Evolutionary conservation across 2,113 vertebrate genomes (phyloP), one percentile per base, ranked within the genome.

Genomic region (Menidia beryllina): DNA sequence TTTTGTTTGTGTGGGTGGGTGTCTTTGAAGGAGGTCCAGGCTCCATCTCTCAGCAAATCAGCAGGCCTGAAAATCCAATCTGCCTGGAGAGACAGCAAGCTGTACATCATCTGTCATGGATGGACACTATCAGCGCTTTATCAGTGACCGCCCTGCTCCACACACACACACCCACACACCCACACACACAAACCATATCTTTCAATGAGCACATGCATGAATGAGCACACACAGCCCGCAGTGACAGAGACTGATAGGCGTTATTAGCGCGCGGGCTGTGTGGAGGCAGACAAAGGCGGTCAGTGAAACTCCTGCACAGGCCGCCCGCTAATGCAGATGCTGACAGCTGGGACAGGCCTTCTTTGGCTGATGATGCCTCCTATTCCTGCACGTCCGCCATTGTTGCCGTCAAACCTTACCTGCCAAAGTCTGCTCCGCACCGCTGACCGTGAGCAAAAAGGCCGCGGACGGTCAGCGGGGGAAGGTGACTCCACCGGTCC

Each of bases 41-140:
- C 73, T 86, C 89, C 89, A 92, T 93, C 88, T 92, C 85, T 92
- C 92, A 92, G 86, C 91, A 80, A 91, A 93, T 94, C 92, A 93
- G 89, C 81, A 88, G 85, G 88, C 90, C 91, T 91, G 91, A 92
- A 93, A 93, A 93, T 93, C 93, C 93, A 93, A 93, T 94, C 93
- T 93, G 92, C 91, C 90, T 86, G 83, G 59, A 87, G 83, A 94
- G 92, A 92, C 91, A 91, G 91, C 87, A 84, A 85, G 91, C 91
- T 91, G 88, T 93, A 93, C 86, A 92, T 94, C 91, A 94, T 93
- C 91, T 93, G 91, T 91, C 91, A 91, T 83, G 83, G 89, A 79
- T 75, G 82, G 88, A 89, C 84, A 87, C 87, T 87, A 91, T 94
- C 91, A 90, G 90, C 51, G 88, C 85, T 93, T 90, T 89, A 94